Evolutionary conservation across 2,888 invertebrate species (phyloP), one percentile per base, ranked within the genome.

Genomic region (Drepanosiphum platanoidis): DNA sequence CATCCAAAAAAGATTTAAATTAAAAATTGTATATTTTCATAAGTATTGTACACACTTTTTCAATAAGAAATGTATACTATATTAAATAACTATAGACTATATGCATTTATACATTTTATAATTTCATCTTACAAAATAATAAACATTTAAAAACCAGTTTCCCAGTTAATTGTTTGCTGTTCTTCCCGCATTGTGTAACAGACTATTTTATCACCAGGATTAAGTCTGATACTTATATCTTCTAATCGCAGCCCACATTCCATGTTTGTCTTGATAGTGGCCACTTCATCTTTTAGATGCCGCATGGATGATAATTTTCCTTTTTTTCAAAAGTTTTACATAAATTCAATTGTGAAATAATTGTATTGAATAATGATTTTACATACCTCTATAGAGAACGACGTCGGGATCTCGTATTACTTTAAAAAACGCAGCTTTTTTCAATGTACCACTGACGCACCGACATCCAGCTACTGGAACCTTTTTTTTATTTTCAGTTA

Each of bases 211-310:
- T 99, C 98, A 0, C 96, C 96, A 0, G 93, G 91, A 89, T 93
- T 90, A 86, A 96, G 94, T 39, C 91, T 89, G 42, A 96, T 88
- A 1, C 90, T 89, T 0, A 90, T 88, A 88, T 95, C 93, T 3
- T 92, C 92, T 82, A 98, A 91, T 87, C 94, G 93, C 42, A 99
- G 89, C 0, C 98, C 98, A 90, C 98, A 98, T 89, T 99, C 98
- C 86, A 93, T 92, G 89, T 95, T 95, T 74, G 93, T 93, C 89
- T 95, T 95, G 64, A 98, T 93, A 0, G 92, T 91, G 8, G 93
- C 93, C 5, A 97, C 96, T 90, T 98, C 97, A 79, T 93, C 93
- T 89, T 98, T 98, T 74, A 96, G 90, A 90, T 98, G 97, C 87
- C 94, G 93, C 94, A 99, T 94, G 0, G 97, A 96, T 39, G 92